phyloP scores from a whole-genome alignment of 2,113 vertebrate species.

The Onychostoma macrolepis region DNA sequence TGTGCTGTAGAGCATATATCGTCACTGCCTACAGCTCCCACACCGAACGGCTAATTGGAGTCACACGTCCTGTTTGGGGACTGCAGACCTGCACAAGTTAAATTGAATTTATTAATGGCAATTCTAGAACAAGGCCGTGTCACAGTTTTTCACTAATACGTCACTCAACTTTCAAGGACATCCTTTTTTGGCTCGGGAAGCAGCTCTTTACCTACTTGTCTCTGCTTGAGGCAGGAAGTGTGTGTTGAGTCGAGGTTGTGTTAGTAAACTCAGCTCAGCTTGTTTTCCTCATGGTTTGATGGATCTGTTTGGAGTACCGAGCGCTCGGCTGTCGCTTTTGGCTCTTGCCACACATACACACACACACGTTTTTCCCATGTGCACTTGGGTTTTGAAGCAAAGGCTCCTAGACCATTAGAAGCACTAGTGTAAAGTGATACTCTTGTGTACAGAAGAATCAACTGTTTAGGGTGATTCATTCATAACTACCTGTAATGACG shows the following conservation, averaged over 20 bases:
- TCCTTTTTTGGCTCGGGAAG: constrained; percentile 48
- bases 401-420: not conserved
- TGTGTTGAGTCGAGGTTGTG: not conserved
- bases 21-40: constrained; percentile 42
- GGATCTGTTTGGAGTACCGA: not conserved
- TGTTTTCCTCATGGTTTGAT: constrained; percentile 32
- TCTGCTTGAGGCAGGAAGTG: not conserved
- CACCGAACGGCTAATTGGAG: constrained; percentile 64
- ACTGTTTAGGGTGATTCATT: constrained; percentile 13
- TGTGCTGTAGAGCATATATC: constrained; percentile 45
- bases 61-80: constrained; percentile 66
- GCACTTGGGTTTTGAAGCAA: not conserved
- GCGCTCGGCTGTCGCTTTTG: not conserved
- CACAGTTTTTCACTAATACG: constrained; percentile 55
- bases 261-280: constrained; percentile 1
- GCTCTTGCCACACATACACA: constrained; percentile 7
- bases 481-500: not conserved
- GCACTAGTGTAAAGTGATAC: constrained; percentile 4
- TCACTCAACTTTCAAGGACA: constrained; percentile 63
- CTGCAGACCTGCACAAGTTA: constrained; percentile 63
- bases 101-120: constrained; percentile 62
- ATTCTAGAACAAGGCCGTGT: constrained; percentile 62
- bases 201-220: not conserved
- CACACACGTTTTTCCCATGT: not conserved
- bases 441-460: constrained; percentile 21